Evolutionary conservation across 2,888 invertebrate genomes (phyloP).

Genomic region (Diarsia dahlii): DNA sequence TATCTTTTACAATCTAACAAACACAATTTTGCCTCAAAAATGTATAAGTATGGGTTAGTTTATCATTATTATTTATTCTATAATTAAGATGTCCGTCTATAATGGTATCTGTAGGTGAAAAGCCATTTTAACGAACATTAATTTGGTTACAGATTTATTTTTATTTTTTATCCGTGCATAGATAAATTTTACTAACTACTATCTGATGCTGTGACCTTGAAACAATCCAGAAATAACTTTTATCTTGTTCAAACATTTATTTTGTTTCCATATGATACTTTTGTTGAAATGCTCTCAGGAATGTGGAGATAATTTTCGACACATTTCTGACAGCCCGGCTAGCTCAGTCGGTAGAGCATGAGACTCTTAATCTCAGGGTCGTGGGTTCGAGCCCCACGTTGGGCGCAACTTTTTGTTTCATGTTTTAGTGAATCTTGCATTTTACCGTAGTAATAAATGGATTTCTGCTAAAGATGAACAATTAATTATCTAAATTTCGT

Average conservation of each 20-base stretch:
- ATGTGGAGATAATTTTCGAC: background rate
- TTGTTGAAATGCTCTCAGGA: no score
- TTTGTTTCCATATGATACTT: no score
- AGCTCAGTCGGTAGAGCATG: conserved; percentile 91
- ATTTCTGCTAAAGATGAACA: background rate
- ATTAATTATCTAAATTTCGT: background rate
- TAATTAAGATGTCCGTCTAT: no score
- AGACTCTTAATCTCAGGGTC: conserved; percentile 93
- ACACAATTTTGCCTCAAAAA: no score
- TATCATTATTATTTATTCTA: no score
- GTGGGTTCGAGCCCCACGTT: conserved; percentile 92
- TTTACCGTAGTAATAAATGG: background rate
- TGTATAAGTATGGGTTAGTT: no score
- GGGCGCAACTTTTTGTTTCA: conserved; percentile 82
- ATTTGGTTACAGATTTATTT: no score
- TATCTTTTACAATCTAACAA: background rate
- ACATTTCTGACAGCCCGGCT: conserved; percentile 79
- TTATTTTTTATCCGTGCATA: no score
- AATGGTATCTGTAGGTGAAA: no score
- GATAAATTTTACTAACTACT: no score
- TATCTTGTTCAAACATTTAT: conserved; percentile 14
- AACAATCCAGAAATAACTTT: conserved; percentile 23
- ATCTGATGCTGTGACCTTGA: conserved; percentile 14
- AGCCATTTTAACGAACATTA: no score
- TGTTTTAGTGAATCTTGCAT: background rate